These are phyloP conservation scores for Halcyon leucocephala DNA, from an alignment of 2,797 vertebrate genomes.

Conservation along the genomic window DNA sequence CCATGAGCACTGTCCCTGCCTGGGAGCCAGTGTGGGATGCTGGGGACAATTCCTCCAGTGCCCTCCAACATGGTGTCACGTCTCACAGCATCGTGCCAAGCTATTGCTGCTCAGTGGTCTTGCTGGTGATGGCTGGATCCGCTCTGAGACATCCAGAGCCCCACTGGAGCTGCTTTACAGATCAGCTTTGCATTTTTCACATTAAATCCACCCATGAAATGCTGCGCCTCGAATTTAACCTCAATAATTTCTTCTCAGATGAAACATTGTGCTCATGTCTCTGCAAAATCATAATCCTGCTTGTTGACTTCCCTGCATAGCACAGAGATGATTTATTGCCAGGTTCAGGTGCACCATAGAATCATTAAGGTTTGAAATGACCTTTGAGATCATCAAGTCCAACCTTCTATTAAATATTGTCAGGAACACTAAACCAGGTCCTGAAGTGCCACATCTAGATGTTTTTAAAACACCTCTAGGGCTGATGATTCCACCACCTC, in stretches of 20 bases:
- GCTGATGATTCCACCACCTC: no score
- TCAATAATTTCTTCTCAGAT: neutral
- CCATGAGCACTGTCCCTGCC: neutral
- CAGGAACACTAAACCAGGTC: no score
- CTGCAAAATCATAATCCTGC: neutral
- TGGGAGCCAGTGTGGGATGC: neutral
- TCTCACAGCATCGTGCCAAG: fast-evolving
- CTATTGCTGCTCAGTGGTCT: neutral
- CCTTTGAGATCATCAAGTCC: no score
- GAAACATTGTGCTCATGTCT: neutral
- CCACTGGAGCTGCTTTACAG: neutral
- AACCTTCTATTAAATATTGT: no score
- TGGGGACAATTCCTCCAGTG: neutral
- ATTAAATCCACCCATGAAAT: neutral
- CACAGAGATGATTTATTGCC: neutral
- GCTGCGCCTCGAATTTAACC: neutral
- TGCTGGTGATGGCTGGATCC: neutral
- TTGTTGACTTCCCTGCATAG: neutral
- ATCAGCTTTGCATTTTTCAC: no score
- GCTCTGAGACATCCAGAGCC: neutral
- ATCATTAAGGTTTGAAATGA: no score
- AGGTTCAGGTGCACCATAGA: neutral
- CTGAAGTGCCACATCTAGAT: no score
- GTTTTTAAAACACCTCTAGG: no score
- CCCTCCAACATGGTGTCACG: fast-evolving